Evolutionary conservation across 2,113 vertebrate genomes (phyloP).

Genomic region (Physeter macrocephalus): DNA sequence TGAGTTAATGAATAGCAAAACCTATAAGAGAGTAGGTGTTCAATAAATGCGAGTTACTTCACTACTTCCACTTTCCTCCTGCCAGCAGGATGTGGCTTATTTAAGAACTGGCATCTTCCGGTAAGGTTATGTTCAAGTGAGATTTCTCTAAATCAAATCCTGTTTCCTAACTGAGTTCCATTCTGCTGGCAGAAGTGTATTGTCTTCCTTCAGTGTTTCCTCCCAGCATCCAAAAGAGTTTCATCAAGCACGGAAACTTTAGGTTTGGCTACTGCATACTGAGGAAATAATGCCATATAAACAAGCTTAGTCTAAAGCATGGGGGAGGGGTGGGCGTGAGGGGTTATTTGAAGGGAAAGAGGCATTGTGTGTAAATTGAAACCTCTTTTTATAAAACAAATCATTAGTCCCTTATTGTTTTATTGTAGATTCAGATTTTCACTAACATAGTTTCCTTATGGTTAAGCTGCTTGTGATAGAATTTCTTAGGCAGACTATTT

Average conservation of each 20-base stretch:
- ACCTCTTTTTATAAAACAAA: constrained; percentile 14
- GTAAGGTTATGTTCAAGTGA: constrained; percentile 8
- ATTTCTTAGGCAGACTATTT: background rate
- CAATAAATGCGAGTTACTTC: background rate
- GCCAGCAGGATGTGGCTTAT: background rate
- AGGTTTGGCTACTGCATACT: background rate
- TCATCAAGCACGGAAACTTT: background rate
- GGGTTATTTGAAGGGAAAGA: background rate
- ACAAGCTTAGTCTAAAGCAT: background rate
- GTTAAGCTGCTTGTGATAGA: background rate
- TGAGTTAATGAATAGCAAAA: background rate
- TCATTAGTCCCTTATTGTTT: background rate
- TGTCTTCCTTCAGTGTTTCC: background rate
- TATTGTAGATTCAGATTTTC: background rate
- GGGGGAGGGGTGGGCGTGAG: background rate
- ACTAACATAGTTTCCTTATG: background rate
- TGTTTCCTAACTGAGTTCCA: constrained; percentile 20
- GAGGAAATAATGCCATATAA: background rate
- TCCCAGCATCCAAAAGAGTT: background rate
- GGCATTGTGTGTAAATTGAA: background rate
- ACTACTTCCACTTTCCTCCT: constrained; percentile 11
- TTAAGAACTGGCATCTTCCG: constrained; percentile 26
- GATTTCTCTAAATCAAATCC: background rate
- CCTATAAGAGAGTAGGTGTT: background rate
- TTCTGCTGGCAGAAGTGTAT: background rate